phyloP scores from a whole-genome alignment of 1,140 invertebrate species.

The Leptopilina boulardi region DNA sequence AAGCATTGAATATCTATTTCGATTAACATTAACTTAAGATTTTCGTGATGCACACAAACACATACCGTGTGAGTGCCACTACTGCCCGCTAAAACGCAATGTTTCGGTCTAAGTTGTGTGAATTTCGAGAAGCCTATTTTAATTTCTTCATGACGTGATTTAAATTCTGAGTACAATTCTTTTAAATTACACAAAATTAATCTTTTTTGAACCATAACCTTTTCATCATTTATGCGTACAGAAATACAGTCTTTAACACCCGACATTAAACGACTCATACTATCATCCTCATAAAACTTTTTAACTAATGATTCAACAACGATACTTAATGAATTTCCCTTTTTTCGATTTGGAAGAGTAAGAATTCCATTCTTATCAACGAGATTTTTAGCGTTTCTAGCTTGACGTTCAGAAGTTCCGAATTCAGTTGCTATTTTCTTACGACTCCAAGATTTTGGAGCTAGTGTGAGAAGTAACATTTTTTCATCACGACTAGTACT shows the following conservation, averaged over 20 bases:
- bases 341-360: constrained; percentile 37
- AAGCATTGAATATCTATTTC: constrained; percentile 40
- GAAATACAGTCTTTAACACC: background rate
- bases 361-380: constrained; percentile 44
- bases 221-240: constrained; percentile 35
- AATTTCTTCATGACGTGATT: constrained; percentile 35
- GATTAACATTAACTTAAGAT: constrained; percentile 46
- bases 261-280: constrained; percentile 40
- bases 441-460: no score
- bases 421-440: no score
- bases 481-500: no score
- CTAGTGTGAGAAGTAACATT: no score
- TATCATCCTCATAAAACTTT: constrained; percentile 39
- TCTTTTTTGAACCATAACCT: constrained; percentile 44
- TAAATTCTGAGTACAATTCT: no score
- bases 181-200: constrained; percentile 40
- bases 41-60: constrained; percentile 50
- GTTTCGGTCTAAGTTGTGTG: constrained; percentile 40
- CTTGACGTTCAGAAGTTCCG: background rate
- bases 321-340: constrained; percentile 38
- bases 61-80: constrained; percentile 43
- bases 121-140: constrained; percentile 48
- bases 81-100: no score
- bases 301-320: constrained; percentile 34
- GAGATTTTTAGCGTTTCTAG: constrained; percentile 37